These are phyloP conservation scores for Tryphoninae sp. DNA, from an alignment of 2,888 invertebrate species.

Conservation along the genomic window DNA sequence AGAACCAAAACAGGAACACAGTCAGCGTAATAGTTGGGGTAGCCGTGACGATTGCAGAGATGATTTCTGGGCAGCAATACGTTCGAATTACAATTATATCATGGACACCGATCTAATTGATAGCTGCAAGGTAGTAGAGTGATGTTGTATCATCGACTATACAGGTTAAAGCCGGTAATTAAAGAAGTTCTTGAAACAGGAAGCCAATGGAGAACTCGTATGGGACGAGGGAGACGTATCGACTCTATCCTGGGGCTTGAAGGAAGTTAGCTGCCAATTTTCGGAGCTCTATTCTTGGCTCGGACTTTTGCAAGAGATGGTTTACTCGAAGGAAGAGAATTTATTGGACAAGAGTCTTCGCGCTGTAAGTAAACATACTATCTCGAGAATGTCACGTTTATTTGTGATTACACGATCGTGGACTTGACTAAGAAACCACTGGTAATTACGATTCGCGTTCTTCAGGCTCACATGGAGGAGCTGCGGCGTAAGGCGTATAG, in stretches of 20 bases:
- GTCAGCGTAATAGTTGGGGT: conserved; percentile 89
- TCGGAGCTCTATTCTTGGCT: conserved; percentile 92
- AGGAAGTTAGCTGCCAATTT: conserved; percentile 90
- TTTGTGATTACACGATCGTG: conserved; percentile 14
- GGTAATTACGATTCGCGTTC: conserved; percentile 66
- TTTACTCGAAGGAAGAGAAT: conserved; percentile 89
- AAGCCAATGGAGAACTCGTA: conserved; percentile 89
- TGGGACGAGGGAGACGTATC: conserved; percentile 84
- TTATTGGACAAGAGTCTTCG: conserved; percentile 86
- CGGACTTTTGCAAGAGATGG: conserved; percentile 89
- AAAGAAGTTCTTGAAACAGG: conserved; percentile 81
- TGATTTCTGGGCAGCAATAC: conserved; percentile 95
- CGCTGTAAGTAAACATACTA: conserved; percentile 82
- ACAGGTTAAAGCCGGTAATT: background rate
- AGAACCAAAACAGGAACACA: conserved; percentile 87
- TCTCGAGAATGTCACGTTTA: background rate
- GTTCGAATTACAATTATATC: conserved; percentile 95
- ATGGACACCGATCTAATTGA: conserved; percentile 97
- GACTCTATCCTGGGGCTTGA: conserved; percentile 87
- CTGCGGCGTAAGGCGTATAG: conserved; percentile 88
- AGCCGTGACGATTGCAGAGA: conserved; percentile 90
- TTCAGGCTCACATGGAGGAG: conserved; percentile 90
- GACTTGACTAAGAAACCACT: conserved; percentile 4
- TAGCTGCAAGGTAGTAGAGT: conserved; percentile 87
- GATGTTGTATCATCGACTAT: background rate